Percentiles rank a stretch among this genome's conserved stretches.
These are phyloP conservation scores for Aix galericulata DNA, from an alignment of 2,113 vertebrate species.

Conservation along the genomic window DNA sequence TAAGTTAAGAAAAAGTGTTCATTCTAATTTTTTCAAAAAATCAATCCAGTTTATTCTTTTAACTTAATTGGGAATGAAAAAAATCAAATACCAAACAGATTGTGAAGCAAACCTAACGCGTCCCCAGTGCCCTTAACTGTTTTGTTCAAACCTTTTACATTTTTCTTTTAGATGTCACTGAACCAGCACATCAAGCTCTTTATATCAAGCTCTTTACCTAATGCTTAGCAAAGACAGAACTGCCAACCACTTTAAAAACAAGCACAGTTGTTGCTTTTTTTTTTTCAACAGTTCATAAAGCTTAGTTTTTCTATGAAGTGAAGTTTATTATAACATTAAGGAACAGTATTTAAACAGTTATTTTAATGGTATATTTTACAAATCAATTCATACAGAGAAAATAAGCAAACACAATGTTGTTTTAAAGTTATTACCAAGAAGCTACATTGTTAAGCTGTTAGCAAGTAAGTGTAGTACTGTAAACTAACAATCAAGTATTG, in stretches of 20 bases:
- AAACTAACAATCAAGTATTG: constrained; percentile 68
- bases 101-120: neutral
- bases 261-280: neutral
- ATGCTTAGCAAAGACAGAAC: too few species aligned
- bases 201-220: too few species aligned
- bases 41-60: neutral
- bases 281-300: neutral
- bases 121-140: neutral
- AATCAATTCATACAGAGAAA: constrained; percentile 55
- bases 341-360: constrained; percentile 27
- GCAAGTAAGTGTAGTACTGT: constrained; percentile 46
- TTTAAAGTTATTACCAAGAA: constrained; percentile 54
- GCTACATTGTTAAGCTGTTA: constrained; percentile 69
- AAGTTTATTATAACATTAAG: constrained; percentile 74
- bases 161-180: neutral
- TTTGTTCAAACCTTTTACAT: neutral
- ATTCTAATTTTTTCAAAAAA: neutral
- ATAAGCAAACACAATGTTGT: constrained; percentile 44
- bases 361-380: constrained; percentile 74
- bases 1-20: fast-evolving
- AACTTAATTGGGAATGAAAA: neutral
- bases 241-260: neutral
- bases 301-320: constrained; percentile 45
- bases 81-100: neutral
- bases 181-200: neutral